Percentiles rank a stretch among this genome's conserved stretches.
These are phyloP conservation scores for Cololabis saira DNA, from an alignment of 2,113 vertebrate species.

Conservation along the genomic window DNA sequence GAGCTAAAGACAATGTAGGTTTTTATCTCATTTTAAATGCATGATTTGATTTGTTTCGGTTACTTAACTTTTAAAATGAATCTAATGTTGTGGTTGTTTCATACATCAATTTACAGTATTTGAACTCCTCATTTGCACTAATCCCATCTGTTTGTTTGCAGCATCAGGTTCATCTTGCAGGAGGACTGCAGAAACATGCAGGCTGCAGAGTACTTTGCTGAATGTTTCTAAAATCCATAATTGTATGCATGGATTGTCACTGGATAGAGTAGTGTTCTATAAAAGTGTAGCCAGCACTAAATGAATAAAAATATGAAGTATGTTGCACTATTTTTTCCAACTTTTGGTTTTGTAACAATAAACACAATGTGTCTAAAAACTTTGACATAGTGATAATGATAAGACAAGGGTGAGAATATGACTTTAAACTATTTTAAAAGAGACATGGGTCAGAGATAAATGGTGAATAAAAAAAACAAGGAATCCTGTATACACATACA, in stretches of 20 bases:
- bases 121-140: too few species aligned
- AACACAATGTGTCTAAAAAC: background rate
- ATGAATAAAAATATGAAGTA: conserved; percentile 10
- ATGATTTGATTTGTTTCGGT: background rate
- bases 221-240: background rate
- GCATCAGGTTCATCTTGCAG: conserved; percentile 16
- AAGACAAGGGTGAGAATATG: background rate
- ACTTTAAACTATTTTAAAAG: too few species aligned
- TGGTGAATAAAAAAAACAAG: too few species aligned
- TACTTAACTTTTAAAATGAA: too few species aligned
- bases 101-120: too few species aligned
- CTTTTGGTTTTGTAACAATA: background rate
- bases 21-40: background rate
- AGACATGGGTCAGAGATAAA: too few species aligned
- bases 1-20: conserved; percentile 18
- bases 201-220: background rate
- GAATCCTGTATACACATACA: too few species aligned
- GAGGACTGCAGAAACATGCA: background rate
- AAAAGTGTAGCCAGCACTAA: background rate
- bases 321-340: background rate
- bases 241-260: background rate
- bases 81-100: too few species aligned
- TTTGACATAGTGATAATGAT: background rate
- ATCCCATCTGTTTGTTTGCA: conserved; percentile 19
- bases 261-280: background rate